Evolutionary conservation across 2,113 vertebrate genomes (phyloP).

Genomic region (Actinemys pallida): DNA sequence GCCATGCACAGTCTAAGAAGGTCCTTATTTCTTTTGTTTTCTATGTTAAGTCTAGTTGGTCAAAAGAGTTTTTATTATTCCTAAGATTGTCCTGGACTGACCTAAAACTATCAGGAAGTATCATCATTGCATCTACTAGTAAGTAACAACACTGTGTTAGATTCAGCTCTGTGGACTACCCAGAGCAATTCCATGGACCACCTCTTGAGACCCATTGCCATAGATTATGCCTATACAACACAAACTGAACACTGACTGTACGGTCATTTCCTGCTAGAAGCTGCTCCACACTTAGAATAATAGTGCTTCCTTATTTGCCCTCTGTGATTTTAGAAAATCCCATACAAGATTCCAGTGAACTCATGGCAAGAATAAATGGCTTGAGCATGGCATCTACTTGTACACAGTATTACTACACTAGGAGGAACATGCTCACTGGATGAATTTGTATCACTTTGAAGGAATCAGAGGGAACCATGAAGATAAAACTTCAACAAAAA

Average conservation of each 20-base stretch:
- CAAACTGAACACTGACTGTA: neutral
- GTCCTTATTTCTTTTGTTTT: neutral
- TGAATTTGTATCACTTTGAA: neutral
- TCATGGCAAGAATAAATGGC: neutral
- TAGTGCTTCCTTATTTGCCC: neutral
- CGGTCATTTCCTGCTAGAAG: slow-evolving; percentile 5
- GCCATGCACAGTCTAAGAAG: neutral
- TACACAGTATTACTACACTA: neutral
- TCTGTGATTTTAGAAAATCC: neutral
- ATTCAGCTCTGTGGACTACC: neutral
- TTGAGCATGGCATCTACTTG: neutral
- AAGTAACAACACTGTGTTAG: neutral
- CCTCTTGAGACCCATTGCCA: neutral
- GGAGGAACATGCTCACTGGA: neutral
- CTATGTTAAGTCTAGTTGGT: neutral
- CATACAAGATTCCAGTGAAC: neutral
- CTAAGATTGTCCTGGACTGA: neutral
- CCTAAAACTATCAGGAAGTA: neutral
- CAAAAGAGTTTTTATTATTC: neutral
- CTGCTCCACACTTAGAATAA: neutral
- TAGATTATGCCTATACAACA: neutral
- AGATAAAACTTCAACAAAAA: neutral
- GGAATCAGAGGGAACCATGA: neutral
- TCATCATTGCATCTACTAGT: neutral
- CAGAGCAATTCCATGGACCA: neutral